Evolutionary conservation across 2,797 vertebrate genomes (phyloP).

Genomic region (Botia almorhae): DNA sequence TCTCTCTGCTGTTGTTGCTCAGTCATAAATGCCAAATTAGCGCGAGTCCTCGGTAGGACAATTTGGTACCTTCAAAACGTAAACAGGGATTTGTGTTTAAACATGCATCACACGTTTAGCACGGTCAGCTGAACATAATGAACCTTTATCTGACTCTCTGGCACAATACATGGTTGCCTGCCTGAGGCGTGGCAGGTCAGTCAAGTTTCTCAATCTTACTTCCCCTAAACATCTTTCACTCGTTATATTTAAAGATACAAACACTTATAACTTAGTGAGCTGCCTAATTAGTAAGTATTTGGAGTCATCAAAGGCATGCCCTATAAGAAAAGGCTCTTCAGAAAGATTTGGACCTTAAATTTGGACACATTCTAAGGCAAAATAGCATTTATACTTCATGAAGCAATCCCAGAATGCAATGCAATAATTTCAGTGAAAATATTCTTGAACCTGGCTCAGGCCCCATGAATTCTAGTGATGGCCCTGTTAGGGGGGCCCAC

Average conservation of each 20-base stretch:
- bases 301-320: no score
- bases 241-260: constrained; percentile 56
- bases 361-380: neutral
- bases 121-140: constrained; percentile 31
- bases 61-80: neutral
- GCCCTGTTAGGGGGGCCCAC: neutral
- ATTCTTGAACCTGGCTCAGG: neutral
- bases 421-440: neutral
- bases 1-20: neutral
- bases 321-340: no score
- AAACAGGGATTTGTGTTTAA: constrained; percentile 20
- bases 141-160: constrained; percentile 5
- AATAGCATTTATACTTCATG: neutral
- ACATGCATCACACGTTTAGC: constrained; percentile 11
- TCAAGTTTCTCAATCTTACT: constrained; percentile 67
- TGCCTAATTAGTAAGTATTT: neutral
- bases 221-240: constrained; percentile 67
- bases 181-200: constrained; percentile 57
- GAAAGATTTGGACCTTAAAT: no score
- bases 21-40: constrained; percentile 30
- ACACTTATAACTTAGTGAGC: neutral
- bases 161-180: neutral
- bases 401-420: neutral
- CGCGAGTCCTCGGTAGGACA: constrained; percentile 10
- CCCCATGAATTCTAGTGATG: neutral